These are phyloP conservation scores for Noctua comes DNA, from an alignment of 2,888 invertebrate genomes.

Conservation along the genomic window DNA sequence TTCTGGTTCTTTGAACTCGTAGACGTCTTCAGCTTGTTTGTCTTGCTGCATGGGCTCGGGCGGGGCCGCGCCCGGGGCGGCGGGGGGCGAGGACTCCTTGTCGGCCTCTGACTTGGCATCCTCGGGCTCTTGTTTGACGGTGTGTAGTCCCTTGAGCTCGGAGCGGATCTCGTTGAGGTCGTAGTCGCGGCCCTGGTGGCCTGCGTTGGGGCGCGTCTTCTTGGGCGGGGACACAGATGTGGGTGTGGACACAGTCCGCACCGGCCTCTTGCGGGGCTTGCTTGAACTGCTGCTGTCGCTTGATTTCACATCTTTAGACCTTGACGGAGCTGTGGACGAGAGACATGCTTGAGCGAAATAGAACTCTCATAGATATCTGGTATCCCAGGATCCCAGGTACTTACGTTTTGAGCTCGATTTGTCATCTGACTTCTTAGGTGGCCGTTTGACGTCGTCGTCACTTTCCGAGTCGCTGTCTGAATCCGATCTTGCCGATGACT, in stretches of 20 bases:
- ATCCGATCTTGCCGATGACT: conserved; percentile 85
- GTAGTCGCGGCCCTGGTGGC: conserved; percentile 92
- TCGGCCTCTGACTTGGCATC: conserved; percentile 80
- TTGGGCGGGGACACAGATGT: conserved; percentile 81
- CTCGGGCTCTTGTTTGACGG: conserved; percentile 88
- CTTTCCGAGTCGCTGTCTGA: conserved; percentile 89
- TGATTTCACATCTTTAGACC: conserved; percentile 83
- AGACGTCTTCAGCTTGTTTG: conserved; percentile 92
- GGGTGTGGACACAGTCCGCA: conserved; percentile 81
- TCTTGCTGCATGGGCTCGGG: conserved; percentile 77
- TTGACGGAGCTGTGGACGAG: conserved; percentile 76
- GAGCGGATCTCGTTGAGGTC: conserved; percentile 96
- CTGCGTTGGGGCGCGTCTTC: conserved; percentile 77
- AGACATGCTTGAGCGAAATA: not conserved
- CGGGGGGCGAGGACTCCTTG: conserved; percentile 71
- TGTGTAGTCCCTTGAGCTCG: conserved; percentile 94
- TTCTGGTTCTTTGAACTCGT: conserved; percentile 97
- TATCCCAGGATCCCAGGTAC: not conserved
- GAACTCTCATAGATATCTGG: not conserved
- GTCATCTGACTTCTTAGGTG: conserved; percentile 84
- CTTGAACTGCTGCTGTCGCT: conserved; percentile 85
- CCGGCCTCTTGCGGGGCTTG: conserved; percentile 84
- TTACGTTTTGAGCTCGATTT: conserved; percentile 81
- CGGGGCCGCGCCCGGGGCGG: conserved; percentile 66
- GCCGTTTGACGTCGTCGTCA: conserved; percentile 85